Conservation (phyloP, 2,888 invertebrate genomes). For the Masnerella sp. region DNA sequence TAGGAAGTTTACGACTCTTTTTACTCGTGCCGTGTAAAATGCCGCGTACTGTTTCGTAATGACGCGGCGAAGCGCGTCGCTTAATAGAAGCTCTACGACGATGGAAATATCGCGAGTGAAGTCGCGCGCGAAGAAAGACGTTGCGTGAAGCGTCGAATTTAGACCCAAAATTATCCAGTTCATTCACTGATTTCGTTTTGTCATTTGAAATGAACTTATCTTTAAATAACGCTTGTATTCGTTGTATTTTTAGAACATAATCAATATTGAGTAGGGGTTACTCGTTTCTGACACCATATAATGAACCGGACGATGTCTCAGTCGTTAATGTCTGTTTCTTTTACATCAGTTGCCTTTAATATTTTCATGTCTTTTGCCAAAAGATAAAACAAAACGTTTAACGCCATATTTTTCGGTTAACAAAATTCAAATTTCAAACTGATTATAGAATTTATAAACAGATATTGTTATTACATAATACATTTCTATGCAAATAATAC, state of each 20-base stretch:
- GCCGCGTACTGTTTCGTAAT: conserved; percentile 43
- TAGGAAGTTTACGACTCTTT: conserved; percentile 50
- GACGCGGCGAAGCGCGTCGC: conserved; percentile 36
- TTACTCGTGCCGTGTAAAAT: conserved; percentile 35
- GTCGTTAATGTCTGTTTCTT: conserved; percentile 41
- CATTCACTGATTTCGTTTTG: conserved; percentile 49
- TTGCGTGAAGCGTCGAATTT: conserved; percentile 31
- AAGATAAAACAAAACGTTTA: too few species aligned
- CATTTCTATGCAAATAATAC: too few species aligned
- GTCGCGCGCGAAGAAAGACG: conserved; percentile 46
- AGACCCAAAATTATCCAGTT: conserved; percentile 49
- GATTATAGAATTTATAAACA: too few species aligned
- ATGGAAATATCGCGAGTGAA: conserved; percentile 58
- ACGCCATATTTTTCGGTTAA: not conserved
- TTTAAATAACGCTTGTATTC: conserved; percentile 35
- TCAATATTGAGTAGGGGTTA: conserved; percentile 54
- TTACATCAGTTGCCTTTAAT: conserved; percentile 12
- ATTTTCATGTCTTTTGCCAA: conserved; percentile 15
- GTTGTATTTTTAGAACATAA: conserved; percentile 52
- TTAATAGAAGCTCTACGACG: conserved; percentile 55
- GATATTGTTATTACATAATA: too few species aligned
- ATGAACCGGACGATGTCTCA: conserved; percentile 37
- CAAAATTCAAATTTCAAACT: too few species aligned
- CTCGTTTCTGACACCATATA: conserved; percentile 34
- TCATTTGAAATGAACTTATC: conserved; percentile 45